Percentiles rank a stretch among this genome's conserved stretches.
phyloP scores from a whole-genome alignment of 2,797 vertebrate genomes.

The Tarsius wallacei region DNA sequence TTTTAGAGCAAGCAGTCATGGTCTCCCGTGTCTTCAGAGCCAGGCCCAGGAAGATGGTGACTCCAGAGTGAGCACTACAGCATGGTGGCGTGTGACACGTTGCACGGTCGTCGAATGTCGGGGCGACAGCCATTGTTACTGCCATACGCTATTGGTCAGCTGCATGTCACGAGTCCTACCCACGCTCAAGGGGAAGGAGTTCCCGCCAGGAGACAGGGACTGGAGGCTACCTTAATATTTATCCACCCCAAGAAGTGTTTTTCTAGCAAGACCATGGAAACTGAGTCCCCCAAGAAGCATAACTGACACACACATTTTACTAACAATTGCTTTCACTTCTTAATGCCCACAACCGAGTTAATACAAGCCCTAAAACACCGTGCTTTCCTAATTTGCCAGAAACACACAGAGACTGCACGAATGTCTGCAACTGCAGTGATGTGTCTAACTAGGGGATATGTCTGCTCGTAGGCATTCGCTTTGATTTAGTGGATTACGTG shows the following conservation, averaged over 20 bases:
- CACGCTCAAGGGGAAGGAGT: too few relatives aligned
- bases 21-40: neutral
- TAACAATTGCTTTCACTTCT: neutral
- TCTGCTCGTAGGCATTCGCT: constrained; percentile 72
- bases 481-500: constrained; percentile 80
- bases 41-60: too few relatives aligned
- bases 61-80: too few relatives aligned
- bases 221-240: too few relatives aligned
- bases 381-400: neutral
- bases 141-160: rapidly evolving
- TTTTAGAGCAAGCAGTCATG: neutral
- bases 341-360: neutral
- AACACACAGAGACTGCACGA: neutral
- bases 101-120: rapidly evolving
- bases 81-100: rapidly evolving
- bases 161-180: rapidly evolving
- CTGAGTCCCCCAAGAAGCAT: neutral
- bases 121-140: rapidly evolving
- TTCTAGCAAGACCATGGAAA: rapidly evolving
- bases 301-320: neutral
- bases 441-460: constrained; percentile 25
- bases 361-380: neutral
- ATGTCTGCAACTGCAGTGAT: neutral
- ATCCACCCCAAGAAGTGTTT: neutral
- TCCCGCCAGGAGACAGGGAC: too few relatives aligned